Evolutionary conservation across 1,140 invertebrate species (phyloP), one percentile per base, ranked within the genome.

Genomic region (Drosophila eugracilis): DNA sequence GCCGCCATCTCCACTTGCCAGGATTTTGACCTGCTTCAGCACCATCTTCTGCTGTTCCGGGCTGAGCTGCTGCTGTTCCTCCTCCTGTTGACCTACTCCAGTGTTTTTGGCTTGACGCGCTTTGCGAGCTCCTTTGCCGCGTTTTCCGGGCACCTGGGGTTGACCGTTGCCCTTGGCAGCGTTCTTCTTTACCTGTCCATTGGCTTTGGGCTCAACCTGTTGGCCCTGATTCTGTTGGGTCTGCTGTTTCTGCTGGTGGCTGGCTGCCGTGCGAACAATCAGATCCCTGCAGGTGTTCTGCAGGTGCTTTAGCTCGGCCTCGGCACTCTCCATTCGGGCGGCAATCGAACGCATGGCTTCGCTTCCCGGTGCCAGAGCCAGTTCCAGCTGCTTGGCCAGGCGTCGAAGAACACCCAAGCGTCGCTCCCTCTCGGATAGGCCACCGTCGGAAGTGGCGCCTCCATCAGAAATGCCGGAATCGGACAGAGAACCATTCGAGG

Each of bases 401-500:
- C 94, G 92, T 37, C 95, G 92, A 1, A 97, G 92, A 4, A 93
- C 93, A 0, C 94, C 93, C 34, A 97, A 90, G 7, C 95, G 93
- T 32, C 94, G 92, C 80, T 97, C 95, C 22, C 96, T 93, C 90
- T 96, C 94, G 37, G 94, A 95, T 19, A 96, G 75, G 48, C 96
- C 95, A 50, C 95, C 94, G 54, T 96, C 95, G 17, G 95, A 96
- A 14, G 90, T 91, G 37, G 90, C 80, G 22, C 95, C 95, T 69
- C 95, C 95, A 85, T 96, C 95, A 0, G 95, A 96, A 47, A 96
- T 96, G 19, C 95, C 95, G 30, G 95, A 95, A 88, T 96, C 95
- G 7, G 95, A 95, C 7, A 95, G 91, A 0, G 95, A 95, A 5
- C 94, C 94, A 75, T 94, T 94, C 9, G 92, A 92, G 36, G 90